Evolutionary conservation across 2,113 vertebrate species (phyloP).

Genomic region (Carettochelys insculpta): DNA sequence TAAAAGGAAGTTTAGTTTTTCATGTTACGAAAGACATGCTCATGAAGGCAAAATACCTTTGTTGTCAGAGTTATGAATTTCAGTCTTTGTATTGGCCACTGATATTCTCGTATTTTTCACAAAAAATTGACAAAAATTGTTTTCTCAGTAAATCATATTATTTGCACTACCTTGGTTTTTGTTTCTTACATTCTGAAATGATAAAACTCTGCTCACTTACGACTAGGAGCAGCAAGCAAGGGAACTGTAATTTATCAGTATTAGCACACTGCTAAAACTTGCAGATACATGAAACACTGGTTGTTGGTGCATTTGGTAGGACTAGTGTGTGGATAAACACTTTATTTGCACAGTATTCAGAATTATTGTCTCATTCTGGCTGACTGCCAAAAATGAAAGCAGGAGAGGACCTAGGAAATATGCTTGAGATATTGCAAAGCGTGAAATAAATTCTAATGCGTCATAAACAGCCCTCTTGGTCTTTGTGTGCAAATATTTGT

Average conservation of each 20-base stretch:
- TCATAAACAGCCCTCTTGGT: not conserved
- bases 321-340: not conserved
- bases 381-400: not conserved
- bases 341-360: not conserved
- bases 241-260: not conserved
- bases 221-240: not conserved
- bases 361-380: not conserved
- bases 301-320: not conserved
- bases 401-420: not conserved
- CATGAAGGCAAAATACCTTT: conserved; percentile 23
- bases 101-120: not conserved
- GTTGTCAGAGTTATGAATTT: conserved; percentile 23
- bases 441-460: not conserved
- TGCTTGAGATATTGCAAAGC: not conserved
- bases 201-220: not conserved
- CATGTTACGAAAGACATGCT: conserved; percentile 17
- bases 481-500: not conserved
- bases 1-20: conserved; percentile 35
- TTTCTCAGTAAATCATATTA: not conserved
- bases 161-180: not conserved
- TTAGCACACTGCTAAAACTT: not conserved
- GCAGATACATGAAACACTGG: not conserved
- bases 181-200: not conserved
- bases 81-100: conserved; percentile 13
- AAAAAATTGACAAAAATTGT: not conserved